phyloP scores from a whole-genome alignment of 2,797 vertebrate species.

The Tragopan temminckii region DNA sequence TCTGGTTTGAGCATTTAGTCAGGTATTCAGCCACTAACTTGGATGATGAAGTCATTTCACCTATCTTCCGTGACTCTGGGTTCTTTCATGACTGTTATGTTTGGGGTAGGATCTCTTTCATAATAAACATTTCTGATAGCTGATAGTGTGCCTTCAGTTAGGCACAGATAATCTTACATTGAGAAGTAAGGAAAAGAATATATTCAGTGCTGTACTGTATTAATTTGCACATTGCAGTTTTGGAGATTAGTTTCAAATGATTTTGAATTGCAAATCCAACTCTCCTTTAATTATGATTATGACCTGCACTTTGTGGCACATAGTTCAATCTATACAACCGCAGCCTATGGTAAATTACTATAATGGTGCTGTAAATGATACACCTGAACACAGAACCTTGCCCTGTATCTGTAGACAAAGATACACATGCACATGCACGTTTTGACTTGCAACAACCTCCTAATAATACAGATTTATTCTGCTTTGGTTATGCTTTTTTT shows the following conservation, averaged over 20 bases:
- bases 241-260: constrained; percentile 50
- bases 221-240: constrained; percentile 4
- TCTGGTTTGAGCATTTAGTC: background rate
- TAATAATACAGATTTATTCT: constrained; percentile 37
- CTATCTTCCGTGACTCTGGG: background rate
- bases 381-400: background rate
- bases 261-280: constrained; percentile 59
- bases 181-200: background rate
- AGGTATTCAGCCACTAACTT: background rate
- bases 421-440: constrained; percentile 17
- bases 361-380: background rate
- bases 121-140: background rate
- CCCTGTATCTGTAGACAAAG: constrained; percentile 5
- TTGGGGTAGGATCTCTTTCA: background rate
- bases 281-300: constrained; percentile 34
- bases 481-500: background rate
- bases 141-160: background rate
- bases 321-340: background rate
- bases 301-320: constrained; percentile 13
- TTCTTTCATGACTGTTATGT: background rate
- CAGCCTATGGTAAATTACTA: background rate
- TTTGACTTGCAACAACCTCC: constrained; percentile 28
- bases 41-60: background rate
- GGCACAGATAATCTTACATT: background rate
- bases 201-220: background rate